Evolutionary conservation across 1,140 invertebrate genomes (phyloP), one percentile per base, ranked within the genome.

Genomic region (Aleiodes sp.): DNA sequence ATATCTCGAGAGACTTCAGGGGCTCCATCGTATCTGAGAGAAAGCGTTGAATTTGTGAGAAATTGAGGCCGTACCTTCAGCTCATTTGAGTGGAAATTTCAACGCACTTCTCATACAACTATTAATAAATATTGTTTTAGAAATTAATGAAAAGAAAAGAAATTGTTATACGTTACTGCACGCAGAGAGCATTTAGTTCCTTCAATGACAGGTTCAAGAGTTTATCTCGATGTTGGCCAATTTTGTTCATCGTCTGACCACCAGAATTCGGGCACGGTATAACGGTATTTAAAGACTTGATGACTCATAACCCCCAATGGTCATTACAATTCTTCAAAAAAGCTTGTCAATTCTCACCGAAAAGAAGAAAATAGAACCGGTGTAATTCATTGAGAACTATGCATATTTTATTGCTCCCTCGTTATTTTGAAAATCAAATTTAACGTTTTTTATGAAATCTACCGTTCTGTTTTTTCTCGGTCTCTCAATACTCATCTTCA

Each of bases 141-240:
- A n/a, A n/a, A n/a, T 16, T 29, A 59, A 21, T 24, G 19, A 12
- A 28, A 59, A 9, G 33, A 59, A 14, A 35, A 65, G 7, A 14
- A 65, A 65, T 65, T 21, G 7, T 24, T 2, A n/a, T 10, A 8
- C 16, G 7, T 26, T 7, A 52, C 46, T 26, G 2, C 8, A 21
- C 9, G 14, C 2, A 2, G 52, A 57, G 14, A 57, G 19, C 4
- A 19, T 24, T 26, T 10, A n/a, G n/a, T n/a, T 61, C 19, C 31
- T 66, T 66, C 29, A 43, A 63, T 62, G 65, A 59, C 31, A 46
- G 57, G 65, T 29, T 66, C 65, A 66, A 39, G 26, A 57, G 41
- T 56, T 21, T 29, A 66, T 66, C 10, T 52, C 14, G n/a, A 12
- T 21, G 1, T 21, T 10, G 21, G 52, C 16, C 52, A 2, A 31